Percentiles rank a stretch among this genome's conserved stretches.
These are phyloP conservation scores for Fregetta grallaria DNA, from an alignment of 2,113 vertebrate species.

Conservation along the genomic window DNA sequence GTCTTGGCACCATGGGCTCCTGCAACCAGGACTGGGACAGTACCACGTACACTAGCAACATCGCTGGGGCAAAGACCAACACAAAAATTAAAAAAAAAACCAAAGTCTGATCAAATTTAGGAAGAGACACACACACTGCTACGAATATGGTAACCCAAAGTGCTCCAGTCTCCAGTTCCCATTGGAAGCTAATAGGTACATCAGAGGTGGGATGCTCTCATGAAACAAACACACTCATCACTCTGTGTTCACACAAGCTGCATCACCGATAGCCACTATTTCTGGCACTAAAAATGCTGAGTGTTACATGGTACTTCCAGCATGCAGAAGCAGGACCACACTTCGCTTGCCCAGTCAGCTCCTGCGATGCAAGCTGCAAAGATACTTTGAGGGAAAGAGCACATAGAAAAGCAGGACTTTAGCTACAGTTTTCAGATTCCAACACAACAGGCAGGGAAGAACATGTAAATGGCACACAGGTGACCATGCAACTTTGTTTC, in stretches of 20 bases:
- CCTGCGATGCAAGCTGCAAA: background rate
- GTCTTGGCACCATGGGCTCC: rapidly evolving
- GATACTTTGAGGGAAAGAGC: background rate
- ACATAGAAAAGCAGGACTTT: background rate
- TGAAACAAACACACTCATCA: background rate
- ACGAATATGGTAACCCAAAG: background rate
- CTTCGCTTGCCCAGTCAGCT: background rate
- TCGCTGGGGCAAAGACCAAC: background rate
- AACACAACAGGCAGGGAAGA: background rate
- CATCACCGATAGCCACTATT: background rate
- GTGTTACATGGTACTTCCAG: background rate
- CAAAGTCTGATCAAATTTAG: background rate
- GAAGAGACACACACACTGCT: background rate
- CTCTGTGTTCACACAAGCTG: background rate
- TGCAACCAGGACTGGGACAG: background rate
- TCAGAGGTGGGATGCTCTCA: background rate
- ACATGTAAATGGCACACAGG: background rate
- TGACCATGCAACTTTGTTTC: background rate
- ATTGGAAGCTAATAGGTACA: background rate
- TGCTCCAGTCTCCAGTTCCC: background rate
- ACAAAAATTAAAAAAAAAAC: background rate
- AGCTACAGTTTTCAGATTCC: background rate
- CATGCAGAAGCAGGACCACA: background rate
- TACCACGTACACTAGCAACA: background rate
- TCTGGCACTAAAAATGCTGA: background rate